Base-by-base conservation (phyloP, 2,113 vertebrate genomes). In the Gasterosteus nipponicus region DNA sequence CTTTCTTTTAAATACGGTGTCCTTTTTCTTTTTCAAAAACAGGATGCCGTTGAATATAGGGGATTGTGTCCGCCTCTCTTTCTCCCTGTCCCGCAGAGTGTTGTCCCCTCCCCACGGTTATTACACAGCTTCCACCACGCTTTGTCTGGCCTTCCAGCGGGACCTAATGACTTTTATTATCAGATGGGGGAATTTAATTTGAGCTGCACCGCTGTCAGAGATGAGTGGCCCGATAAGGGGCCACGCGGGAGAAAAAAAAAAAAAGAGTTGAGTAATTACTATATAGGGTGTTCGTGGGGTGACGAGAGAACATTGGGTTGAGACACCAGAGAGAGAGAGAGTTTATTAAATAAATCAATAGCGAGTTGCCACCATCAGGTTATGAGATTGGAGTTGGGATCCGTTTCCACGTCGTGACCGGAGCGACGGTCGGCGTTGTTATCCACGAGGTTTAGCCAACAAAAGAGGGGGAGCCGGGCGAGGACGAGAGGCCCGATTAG, bases 151-250 rank as follows among this genome's bases (percentile, higher is more conserved):
- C 86, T 73, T 91, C 83, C 89, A 84, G 78, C 53, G 71, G 82
- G 78, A 88, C 89, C 89, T 93, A 93, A 93, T 93, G 90, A 90
- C 89, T 90, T 93, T 87, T 89, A 92, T 92, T 93, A 92, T 92
- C 90, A 90, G 91, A 89, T 91, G 85, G 80, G 78, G 86, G 87
- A 81, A 91, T 92, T 93, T 93, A 92, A 93, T 93, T 93, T 92
- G 86, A 91, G 87, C 89, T 71, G 69, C 86, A 76, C 73, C 38
- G 75, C 88, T 88, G 91, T 88, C 87, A 89, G 74, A 92, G 92
- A 93, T 93, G 89, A 93, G 87, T 66, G 47, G 71, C 73, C 74
- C 26, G 91, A 92, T 92, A 93, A 51, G 69, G 86, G 69, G 77
- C 83, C 79, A 82, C 58, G 65, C 86, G 60, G 79, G 87, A 88